These are phyloP conservation scores for Melopsittacus undulatus DNA, from an alignment of 2,797 vertebrate species.

Conservation along the genomic window DNA sequence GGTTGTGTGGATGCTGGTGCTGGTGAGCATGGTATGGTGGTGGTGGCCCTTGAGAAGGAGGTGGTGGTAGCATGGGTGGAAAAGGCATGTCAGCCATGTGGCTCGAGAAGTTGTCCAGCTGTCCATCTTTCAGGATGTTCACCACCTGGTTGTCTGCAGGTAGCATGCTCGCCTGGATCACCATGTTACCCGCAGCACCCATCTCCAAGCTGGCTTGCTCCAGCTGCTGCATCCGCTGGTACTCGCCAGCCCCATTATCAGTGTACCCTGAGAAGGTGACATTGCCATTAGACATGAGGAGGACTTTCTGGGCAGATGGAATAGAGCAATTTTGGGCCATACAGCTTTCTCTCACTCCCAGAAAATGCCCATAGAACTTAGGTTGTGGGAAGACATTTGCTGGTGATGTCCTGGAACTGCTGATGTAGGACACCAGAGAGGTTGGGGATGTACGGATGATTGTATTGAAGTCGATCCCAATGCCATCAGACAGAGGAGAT, in stretches of 20 bases:
- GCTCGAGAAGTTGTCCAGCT: slow-evolving; percentile 65
- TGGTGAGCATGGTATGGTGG: slow-evolving; percentile 90
- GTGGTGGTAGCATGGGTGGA: slow-evolving; percentile 35
- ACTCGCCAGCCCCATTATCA: slow-evolving; percentile 66
- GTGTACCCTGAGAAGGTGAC: slow-evolving; percentile 45
- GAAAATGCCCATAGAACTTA: slow-evolving; percentile 93
- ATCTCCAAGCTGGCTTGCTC: slow-evolving; percentile 80
- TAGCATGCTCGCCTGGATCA: slow-evolving; percentile 83
- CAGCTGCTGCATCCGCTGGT: slow-evolving; percentile 81
- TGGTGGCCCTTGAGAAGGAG: slow-evolving; percentile 83
- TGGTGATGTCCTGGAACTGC: slow-evolving; percentile 85
- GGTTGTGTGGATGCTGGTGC: slow-evolving; percentile 67
- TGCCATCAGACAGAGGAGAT: slow-evolving; percentile 90
- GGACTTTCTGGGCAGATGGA: slow-evolving; percentile 67
- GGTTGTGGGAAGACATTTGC: slow-evolving; percentile 84
- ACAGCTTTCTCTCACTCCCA: slow-evolving; percentile 89
- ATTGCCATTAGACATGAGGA: slow-evolving; percentile 63
- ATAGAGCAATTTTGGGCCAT: slow-evolving; percentile 80
- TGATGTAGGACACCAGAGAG: slow-evolving; percentile 94
- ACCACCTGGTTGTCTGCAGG: slow-evolving; percentile 54
- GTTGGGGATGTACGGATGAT: slow-evolving; percentile 95
- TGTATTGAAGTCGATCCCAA: slow-evolving; percentile 91
- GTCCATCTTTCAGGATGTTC: slow-evolving; percentile 71
- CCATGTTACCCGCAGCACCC: slow-evolving; percentile 83
- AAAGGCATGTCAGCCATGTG: slow-evolving; percentile 1